A percentile compares a stretch with the other conserved stretches of the same genome.
Evolutionary conservation across 1,140 invertebrate species (phyloP).

Genomic region (Ceratitis capitata): DNA sequence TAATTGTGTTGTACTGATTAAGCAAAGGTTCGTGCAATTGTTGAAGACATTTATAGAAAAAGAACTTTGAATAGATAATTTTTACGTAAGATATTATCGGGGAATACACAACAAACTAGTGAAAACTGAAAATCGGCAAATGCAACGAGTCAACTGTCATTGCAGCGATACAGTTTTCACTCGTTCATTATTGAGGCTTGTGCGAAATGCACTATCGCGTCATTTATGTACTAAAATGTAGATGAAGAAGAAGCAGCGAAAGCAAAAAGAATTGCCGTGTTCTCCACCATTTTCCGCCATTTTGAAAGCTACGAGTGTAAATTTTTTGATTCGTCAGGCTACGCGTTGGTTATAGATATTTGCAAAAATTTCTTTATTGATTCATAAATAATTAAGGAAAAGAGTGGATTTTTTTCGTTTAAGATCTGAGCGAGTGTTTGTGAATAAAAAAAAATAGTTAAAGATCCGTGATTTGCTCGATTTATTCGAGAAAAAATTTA

Average conservation of each 20-base stretch:
- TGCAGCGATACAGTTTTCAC: not conserved
- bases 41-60: not conserved
- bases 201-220: constrained; percentile 55
- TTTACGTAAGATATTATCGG: constrained; percentile 45
- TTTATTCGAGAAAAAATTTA: constrained; percentile 15
- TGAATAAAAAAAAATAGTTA: constrained; percentile 30
- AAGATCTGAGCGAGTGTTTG: not conserved
- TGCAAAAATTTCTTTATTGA: constrained; percentile 21
- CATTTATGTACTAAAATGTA: constrained; percentile 63
- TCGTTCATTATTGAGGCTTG: not conserved
- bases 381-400: not conserved
- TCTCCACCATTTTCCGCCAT: constrained; percentile 56
- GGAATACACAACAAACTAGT: constrained; percentile 46
- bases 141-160: constrained; percentile 48
- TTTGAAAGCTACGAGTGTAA: constrained; percentile 63
- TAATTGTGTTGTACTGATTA: not conserved
- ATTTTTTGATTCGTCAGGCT: constrained; percentile 58
- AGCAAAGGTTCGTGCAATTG: not conserved
- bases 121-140: constrained; percentile 45
- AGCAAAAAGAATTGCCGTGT: constrained; percentile 56
- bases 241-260: not conserved
- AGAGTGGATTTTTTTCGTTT: not conserved
- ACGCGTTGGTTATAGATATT: constrained; percentile 57
- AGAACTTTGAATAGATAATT: not conserved
- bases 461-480: not conserved